Evolutionary conservation across 2,888 invertebrate genomes (phyloP), one percentile per base, ranked within the genome.

Genomic region (Gortyna flavago): DNA sequence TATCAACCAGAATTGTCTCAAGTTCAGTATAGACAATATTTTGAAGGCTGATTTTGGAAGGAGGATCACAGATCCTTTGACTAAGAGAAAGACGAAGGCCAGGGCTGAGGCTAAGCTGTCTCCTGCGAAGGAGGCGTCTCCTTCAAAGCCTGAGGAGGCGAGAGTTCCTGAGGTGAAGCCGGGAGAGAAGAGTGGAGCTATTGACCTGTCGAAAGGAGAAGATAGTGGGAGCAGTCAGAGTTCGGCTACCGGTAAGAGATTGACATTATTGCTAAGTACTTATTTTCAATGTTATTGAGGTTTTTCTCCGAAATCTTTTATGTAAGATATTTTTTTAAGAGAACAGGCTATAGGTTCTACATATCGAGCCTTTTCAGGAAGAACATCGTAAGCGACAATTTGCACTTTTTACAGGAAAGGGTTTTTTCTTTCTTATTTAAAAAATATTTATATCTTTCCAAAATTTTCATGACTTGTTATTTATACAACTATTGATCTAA

Each of bases 1-100:
- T 18, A 95, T 96, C 0, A 97, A 97, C 81, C 97, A 97, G 81
- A 96, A 96, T 68, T 97, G 97, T 87, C 93, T 99, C 51, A 98
- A 98, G 88, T 99, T 98, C 95, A 98, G 98, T 90, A 98, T 99
- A 92, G 98, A 98, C 90, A 98, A 99, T 93, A 99, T 99, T 81
- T 94, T 99, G 41, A 97, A 98, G 90, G 98, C 98, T 0, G 98
- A 99, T 92, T 99, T 99, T 87, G 98, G 99, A 0, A 96, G 98
- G 51, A 92, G 97, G 67, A 97, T 98, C 59, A 97, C 97, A 0
- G 97, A 98, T 89, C 98, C 98, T 21, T 95, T 98, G 75, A 97
- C 97, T 70, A 98, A 97, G 80, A 96, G 97, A 77, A 97, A 97
- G 88, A 92, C 93, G 76, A 96, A 95, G 64, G 87, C 91, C 7